phyloP scores from a whole-genome alignment of 2,888 invertebrate species.

The Branchellion lobata region DNA sequence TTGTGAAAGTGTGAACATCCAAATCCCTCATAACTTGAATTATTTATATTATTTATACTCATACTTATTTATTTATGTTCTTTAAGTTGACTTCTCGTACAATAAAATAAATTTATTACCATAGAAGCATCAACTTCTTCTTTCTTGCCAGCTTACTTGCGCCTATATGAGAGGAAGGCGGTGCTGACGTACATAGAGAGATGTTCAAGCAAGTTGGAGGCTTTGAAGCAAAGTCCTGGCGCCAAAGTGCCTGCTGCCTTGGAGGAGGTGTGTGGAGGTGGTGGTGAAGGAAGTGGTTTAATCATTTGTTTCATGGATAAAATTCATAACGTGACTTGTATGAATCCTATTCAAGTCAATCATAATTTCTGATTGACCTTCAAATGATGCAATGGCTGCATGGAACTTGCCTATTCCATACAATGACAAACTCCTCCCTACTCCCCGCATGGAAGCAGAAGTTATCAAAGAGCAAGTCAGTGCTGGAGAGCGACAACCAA shows the following conservation, averaged over 20 bases:
- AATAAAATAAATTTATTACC: too few species aligned
- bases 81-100: too few species aligned
- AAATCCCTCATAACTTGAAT: too few species aligned
- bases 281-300: background rate
- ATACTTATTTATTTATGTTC: background rate
- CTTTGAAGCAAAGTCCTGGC: background rate
- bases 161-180: conserved; percentile 33
- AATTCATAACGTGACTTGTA: too few species aligned
- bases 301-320: background rate
- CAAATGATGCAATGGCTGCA: background rate
- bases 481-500: conserved; percentile 39
- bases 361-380: too few species aligned
- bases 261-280: conserved; percentile 12
- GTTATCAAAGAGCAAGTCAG: conserved; percentile 22
- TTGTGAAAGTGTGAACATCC: too few species aligned
- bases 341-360: too few species aligned
- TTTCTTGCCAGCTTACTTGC: conserved; percentile 33
- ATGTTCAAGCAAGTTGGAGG: conserved; percentile 21
- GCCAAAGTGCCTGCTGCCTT: background rate
- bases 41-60: too few species aligned
- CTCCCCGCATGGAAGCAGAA: too few species aligned
- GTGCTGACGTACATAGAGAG: conserved; percentile 41
- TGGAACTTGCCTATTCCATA: too few species aligned
- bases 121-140: background rate
- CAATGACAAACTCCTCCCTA: too few species aligned